These are phyloP conservation scores for Berghia stephanieae DNA, from an alignment of 1,140 invertebrate species.

Conservation along the genomic window DNA sequence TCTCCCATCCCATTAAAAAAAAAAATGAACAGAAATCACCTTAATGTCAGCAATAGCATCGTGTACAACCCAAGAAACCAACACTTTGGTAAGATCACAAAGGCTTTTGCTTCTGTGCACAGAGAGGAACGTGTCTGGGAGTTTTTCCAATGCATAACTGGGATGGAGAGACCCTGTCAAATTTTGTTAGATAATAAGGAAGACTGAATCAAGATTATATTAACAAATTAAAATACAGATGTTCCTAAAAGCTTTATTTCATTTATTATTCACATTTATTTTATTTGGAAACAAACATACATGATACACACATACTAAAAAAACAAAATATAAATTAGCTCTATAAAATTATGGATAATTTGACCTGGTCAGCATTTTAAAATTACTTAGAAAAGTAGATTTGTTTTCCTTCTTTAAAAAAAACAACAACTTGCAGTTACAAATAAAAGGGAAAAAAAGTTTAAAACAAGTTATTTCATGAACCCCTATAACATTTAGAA, in stretches of 20 bases:
- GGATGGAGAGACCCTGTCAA: slow-evolving; percentile 15
- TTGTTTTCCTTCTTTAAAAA: too few relatives aligned
- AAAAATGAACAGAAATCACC: too few relatives aligned
- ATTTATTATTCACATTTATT: too few relatives aligned
- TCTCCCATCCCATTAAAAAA: too few relatives aligned
- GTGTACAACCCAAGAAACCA: slow-evolving; percentile 8
- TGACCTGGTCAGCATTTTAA: too few relatives aligned
- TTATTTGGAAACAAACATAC: too few relatives aligned
- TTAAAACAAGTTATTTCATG: background rate
- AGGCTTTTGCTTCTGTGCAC: slow-evolving; percentile 3
- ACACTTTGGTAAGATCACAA: background rate
- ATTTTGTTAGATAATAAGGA: background rate
- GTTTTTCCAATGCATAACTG: slow-evolving; percentile 8
- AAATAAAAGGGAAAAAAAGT: background rate
- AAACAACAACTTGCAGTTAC: too few relatives aligned
- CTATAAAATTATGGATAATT: too few relatives aligned
- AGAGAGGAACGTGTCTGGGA: background rate
- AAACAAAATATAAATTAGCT: too few relatives aligned
- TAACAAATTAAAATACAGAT: background rate
- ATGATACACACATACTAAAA: too few relatives aligned
- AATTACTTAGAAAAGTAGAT: too few relatives aligned
- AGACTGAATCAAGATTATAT: background rate
- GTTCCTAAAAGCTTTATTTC: background rate
- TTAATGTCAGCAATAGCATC: slow-evolving; percentile 19
- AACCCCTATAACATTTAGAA: background rate